phyloP scores from a whole-genome alignment of 2,888 invertebrate species.

The Ormyrus rosae region DNA sequence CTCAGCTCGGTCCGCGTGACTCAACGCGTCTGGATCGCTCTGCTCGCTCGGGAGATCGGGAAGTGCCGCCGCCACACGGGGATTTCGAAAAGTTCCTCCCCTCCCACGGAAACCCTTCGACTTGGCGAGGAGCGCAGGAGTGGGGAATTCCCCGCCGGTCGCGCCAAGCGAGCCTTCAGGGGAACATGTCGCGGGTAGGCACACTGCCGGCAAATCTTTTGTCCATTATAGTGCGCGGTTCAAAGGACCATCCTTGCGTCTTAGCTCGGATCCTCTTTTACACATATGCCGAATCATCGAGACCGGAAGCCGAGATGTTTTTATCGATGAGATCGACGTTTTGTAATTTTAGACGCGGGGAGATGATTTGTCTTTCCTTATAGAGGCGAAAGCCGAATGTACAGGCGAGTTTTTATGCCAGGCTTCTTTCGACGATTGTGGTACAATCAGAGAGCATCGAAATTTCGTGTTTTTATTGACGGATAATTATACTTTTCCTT shows the following conservation, averaged over 20 bases:
- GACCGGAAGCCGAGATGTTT: conserved; percentile 44
- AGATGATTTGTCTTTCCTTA: conserved; percentile 9
- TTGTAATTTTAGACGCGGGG: conserved; percentile 38
- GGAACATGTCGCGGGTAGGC: conserved; percentile 43
- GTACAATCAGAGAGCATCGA: conserved; percentile 21
- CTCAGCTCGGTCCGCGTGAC: conserved; percentile 65
- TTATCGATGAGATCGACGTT: conserved; percentile 52
- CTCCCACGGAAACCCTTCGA: conserved; percentile 42
- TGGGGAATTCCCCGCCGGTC: conserved; percentile 58
- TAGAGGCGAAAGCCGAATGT: conserved; percentile 3
- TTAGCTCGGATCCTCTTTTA: background rate
- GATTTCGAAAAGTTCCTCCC: conserved; percentile 69
- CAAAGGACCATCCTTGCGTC: conserved; percentile 65
- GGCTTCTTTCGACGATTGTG: conserved; percentile 16
- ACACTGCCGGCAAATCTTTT: conserved; percentile 70
- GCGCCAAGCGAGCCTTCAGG: conserved; percentile 48
- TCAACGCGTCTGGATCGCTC: conserved; percentile 65
- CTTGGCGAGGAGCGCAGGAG: conserved; percentile 39
- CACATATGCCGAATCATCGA: conserved; percentile 38
- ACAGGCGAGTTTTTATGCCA: conserved; percentile 3
- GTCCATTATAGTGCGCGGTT: conserved; percentile 66
- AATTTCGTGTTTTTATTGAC: conserved; percentile 24
- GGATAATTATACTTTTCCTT: conserved; percentile 9
- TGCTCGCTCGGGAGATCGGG: conserved; percentile 58
- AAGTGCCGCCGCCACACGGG: conserved; percentile 73